Conservation (phyloP, 2,113 vertebrate genomes). For the Eulemur rufifrons region DNA sequence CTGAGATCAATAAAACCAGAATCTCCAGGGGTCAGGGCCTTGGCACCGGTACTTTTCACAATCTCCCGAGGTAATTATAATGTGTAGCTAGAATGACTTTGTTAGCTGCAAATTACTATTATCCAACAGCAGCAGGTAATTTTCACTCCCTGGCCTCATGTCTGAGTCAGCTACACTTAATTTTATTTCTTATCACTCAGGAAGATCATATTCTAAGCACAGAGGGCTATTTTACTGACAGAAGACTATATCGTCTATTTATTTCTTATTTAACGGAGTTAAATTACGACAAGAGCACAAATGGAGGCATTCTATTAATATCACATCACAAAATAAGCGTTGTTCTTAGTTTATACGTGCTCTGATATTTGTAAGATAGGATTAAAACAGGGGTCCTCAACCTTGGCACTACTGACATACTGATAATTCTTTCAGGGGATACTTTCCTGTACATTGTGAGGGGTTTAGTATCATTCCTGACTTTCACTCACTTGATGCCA, state of each 20-base stretch:
- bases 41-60: not conserved
- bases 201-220: not conserved
- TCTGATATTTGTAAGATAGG: not conserved
- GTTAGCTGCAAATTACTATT: not conserved
- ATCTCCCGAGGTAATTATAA: not conserved
- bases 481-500: not conserved
- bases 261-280: slow-evolving; percentile 13
- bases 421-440: not conserved
- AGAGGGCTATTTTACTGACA: not conserved
- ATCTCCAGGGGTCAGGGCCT: not conserved
- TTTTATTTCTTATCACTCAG: not conserved
- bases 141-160: not conserved
- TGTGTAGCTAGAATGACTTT: not conserved
- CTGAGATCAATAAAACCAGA: not conserved
- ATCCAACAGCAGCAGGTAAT: not conserved
- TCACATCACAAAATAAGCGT: not conserved
- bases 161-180: not conserved
- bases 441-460: not conserved
- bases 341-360: not conserved
- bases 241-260: not conserved
- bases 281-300: not conserved
- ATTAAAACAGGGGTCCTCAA: not conserved
- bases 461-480: not conserved
- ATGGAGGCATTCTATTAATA: not conserved
- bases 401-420: not conserved